Conservation (phyloP, 2,888 invertebrate species). For the Dolichomitus sp. region DNA sequence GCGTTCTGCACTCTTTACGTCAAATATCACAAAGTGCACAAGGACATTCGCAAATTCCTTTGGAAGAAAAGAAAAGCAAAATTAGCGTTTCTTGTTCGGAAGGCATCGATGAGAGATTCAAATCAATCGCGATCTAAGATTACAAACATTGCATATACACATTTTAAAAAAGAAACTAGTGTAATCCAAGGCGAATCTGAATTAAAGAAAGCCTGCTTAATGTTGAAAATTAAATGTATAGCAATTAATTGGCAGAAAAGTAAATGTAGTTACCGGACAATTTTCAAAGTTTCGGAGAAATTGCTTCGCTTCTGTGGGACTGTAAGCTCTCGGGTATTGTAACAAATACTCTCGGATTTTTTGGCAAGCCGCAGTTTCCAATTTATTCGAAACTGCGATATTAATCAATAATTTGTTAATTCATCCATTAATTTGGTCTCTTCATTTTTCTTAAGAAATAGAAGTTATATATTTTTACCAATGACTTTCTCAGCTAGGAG, state of each 20-base stretch:
- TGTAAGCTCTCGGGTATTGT: conserved; percentile 73
- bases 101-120: no score
- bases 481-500: conserved; percentile 70
- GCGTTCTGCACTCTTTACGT: conserved; percentile 69
- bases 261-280: conserved; percentile 70
- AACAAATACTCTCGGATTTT: conserved; percentile 77
- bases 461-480: conserved; percentile 65
- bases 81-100: background rate
- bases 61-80: conserved; percentile 58
- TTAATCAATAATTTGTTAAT: background rate
- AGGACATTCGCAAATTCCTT: conserved; percentile 78
- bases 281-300: conserved; percentile 74
- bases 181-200: no score
- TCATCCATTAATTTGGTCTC: background rate
- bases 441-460: conserved; percentile 1
- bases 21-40: conserved; percentile 76
- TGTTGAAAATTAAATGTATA: no score
- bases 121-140: no score
- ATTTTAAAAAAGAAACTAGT: no score
- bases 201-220: no score
- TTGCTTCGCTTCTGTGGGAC: conserved; percentile 66
- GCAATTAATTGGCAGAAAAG: background rate
- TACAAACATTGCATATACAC: no score
- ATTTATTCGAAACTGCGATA: conserved; percentile 57
- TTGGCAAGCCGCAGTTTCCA: conserved; percentile 73